Conservation (phyloP, 1,140 invertebrate genomes). For the Sarcophaga bullata region DNA sequence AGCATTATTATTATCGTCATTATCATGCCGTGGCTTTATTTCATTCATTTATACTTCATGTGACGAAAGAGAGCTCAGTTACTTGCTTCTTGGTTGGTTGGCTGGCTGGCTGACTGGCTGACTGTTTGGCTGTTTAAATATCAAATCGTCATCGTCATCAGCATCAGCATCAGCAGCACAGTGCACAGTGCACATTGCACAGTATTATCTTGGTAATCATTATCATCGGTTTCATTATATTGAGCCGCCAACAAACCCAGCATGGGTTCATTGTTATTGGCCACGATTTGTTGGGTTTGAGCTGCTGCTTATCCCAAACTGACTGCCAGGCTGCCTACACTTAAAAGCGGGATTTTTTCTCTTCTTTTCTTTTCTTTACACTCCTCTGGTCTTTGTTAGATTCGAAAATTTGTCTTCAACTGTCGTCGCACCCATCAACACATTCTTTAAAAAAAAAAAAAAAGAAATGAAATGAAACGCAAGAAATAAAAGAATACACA, state of each 20-base stretch:
- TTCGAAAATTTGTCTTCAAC: slow-evolving; percentile 43
- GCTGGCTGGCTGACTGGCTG: background rate
- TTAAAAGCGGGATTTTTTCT: too few species aligned
- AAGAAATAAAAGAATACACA: slow-evolving; percentile 28
- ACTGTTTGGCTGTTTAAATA: background rate
- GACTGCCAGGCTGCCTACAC: background rate
- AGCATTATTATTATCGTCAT: slow-evolving; percentile 19
- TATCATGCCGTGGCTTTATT: background rate
- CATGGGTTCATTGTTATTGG: slow-evolving; percentile 30
- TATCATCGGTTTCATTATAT: background rate
- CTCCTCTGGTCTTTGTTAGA: slow-evolving; percentile 8
- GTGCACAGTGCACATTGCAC: background rate
- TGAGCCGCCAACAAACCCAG: slow-evolving; percentile 32
- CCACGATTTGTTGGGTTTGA: slow-evolving; percentile 1
- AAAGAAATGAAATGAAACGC: background rate
- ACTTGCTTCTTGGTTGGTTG: too few species aligned
- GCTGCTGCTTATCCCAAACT: slow-evolving; percentile 1
- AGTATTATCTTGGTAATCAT: background rate
- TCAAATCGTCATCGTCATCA: background rate
- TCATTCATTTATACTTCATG: background rate
- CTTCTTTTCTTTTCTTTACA: background rate
- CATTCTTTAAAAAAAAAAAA: slow-evolving; percentile 12
- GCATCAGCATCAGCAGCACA: background rate
- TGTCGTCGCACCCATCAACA: slow-evolving; percentile 42
- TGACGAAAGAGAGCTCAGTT: background rate